Conservation (phyloP, 2,797 vertebrate genomes). For the Hoplostethus atlanticus region DNA sequence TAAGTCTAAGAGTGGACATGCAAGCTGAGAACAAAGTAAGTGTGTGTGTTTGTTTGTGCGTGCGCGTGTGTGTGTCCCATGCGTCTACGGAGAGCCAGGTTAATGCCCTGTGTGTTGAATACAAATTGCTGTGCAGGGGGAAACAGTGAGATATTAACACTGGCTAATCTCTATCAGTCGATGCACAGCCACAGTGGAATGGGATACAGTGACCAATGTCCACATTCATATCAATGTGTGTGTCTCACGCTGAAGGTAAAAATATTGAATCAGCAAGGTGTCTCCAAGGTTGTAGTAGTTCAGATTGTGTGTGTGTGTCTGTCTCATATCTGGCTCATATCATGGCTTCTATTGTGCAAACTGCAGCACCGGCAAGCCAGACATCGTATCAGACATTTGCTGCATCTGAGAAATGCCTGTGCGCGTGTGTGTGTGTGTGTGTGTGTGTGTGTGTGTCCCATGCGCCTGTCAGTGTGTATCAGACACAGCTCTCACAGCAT, state of each 20-base stretch:
- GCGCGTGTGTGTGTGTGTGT: not conserved
- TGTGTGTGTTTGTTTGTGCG: conserved; percentile 12
- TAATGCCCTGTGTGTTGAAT: not conserved
- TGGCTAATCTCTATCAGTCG: conserved; percentile 39
- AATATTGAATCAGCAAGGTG: conserved; percentile 31
- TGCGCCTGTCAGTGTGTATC: conserved; percentile 1
- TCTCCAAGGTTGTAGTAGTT: conserved; percentile 16
- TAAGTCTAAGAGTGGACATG: too few relatives aligned
- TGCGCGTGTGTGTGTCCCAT: not conserved
- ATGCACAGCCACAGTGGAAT: conserved; percentile 8
- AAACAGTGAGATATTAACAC: conserved; percentile 42
- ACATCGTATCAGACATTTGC: conserved; percentile 2
- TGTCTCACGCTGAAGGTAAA: conserved; percentile 1
- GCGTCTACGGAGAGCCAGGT: not conserved
- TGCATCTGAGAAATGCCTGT: conserved; percentile 4
- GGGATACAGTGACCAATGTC: conserved; percentile 58
- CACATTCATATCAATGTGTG: conserved; percentile 45
- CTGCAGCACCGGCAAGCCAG: conserved; percentile 6
- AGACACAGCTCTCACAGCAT: conserved; percentile 21
- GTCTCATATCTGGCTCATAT: conserved; percentile 1
- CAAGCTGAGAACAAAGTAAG: not conserved
- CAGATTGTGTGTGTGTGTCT: not conserved
- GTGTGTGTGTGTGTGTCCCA: not conserved
- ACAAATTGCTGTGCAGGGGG: not conserved
- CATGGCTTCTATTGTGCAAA: conserved; percentile 4